These are phyloP conservation scores for Colius striatus DNA, from an alignment of 2,113 vertebrate species.

Conservation along the genomic window DNA sequence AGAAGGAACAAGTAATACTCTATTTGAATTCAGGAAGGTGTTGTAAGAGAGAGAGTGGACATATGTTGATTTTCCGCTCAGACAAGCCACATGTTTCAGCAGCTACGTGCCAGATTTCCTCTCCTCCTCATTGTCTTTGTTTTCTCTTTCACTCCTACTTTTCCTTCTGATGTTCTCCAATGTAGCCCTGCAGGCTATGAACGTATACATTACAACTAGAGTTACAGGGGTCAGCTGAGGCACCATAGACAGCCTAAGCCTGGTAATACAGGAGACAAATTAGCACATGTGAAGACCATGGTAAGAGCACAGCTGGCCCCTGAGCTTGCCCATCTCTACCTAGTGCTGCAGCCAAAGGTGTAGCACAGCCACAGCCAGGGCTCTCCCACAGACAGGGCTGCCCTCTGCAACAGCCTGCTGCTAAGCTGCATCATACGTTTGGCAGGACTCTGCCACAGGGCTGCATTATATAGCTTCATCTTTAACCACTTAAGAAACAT, in stretches of 20 bases:
- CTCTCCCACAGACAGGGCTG: not conserved
- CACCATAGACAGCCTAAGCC: not conserved
- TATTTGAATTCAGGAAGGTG: not conserved
- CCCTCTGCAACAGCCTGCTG: accelerated
- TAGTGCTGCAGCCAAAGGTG: not conserved
- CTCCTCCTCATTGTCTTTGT: not conserved
- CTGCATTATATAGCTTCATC: not conserved
- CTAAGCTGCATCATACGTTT: no score
- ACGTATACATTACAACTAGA: not conserved
- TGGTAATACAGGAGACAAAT: not conserved
- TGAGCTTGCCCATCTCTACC: not conserved
- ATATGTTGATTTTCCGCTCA: not conserved
- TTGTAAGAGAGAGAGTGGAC: not conserved
- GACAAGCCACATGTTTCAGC: not conserved
- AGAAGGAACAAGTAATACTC: not conserved
- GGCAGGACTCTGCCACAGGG: not conserved
- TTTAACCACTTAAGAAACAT: not conserved
- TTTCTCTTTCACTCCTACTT: not conserved
- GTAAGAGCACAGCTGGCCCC: not conserved
- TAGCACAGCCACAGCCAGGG: not conserved
- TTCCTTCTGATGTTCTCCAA: not conserved
- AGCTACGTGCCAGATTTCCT: not conserved
- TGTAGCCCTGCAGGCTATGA: not conserved
- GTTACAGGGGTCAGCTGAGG: not conserved
- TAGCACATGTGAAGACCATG: not conserved